Evolutionary conservation across 2,113 vertebrate species (phyloP), one percentile per base, ranked within the genome.

Genomic region (Lagenorhynchus albirostris): DNA sequence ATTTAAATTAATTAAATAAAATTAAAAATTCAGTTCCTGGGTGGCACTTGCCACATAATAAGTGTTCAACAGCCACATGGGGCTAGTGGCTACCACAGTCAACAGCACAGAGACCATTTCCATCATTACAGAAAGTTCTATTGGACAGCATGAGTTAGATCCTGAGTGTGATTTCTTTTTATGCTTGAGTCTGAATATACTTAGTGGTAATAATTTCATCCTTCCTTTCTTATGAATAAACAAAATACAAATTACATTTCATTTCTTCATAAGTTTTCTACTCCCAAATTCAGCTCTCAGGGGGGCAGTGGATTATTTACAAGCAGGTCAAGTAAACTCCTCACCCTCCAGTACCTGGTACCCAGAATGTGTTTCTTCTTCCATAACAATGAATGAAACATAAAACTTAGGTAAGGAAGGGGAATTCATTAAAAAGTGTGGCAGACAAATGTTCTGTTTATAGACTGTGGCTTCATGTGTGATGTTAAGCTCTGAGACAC

Each of bases 201-300:
- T 11, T 26, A 60, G 10, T n/a, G 6, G 11, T 2, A 58, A 53
- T 12, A 70, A 53, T 50, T 41, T 70, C n/a, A 53, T 62, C 53
- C 71, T 76, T 47, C 21, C 76, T 17, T 81, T 33, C 33, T 67
- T 44, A 82, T 5, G 63, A 88, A 68, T n/a, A 50, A 3, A 74
- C 5, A 84, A 76, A 83, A 77, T 93, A 55, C 80, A 93, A 89
- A 73, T 74, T 36, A 76, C 47, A 58, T 20, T n/a, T 83, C n/a
- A 38, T 68, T 53, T 93, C 38, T 84, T 90, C 18, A 17, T 36
- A n/a, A 79, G 44, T 25, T 60, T 76, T 82, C 73, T 55, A 91
- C 44, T 58, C 60, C 20, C 67, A 62, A 93, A 36, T 60, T 83
- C 53, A 68, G 38, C 38, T 79, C 58, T 18, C 41, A 80, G 55